These are phyloP conservation scores for Hiodon tergisus DNA, from an alignment of 2,113 vertebrate genomes.

Conservation along the genomic window DNA sequence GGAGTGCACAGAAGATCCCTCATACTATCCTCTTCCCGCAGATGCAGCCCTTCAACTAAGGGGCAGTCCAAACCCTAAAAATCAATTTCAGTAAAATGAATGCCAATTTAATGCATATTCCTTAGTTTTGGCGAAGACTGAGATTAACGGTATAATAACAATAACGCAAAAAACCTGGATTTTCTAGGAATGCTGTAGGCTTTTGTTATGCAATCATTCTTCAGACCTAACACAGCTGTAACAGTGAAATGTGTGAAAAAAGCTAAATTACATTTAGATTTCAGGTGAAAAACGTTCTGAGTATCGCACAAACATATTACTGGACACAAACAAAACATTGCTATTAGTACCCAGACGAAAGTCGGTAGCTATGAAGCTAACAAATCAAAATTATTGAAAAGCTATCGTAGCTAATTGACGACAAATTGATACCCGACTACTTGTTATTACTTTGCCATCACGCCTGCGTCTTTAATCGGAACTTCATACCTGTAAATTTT, in stretches of 20 bases:
- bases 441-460: no score
- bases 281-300: no score
- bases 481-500: slow-evolving; percentile 46
- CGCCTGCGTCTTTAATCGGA: neutral
- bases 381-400: neutral
- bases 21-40: slow-evolving; percentile 64
- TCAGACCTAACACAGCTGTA: no score
- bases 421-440: neutral
- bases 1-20: slow-evolving; percentile 69
- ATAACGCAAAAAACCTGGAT: no score
- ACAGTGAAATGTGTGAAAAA: no score
- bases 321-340: no score
- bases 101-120: neutral
- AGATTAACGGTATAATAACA: no score
- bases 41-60: slow-evolving; percentile 63
- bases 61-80: slow-evolving; percentile 64
- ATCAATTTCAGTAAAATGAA: neutral
- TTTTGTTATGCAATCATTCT: no score
- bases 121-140: neutral
- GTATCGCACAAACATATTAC: no score
- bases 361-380: neutral
- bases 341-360: neutral
- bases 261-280: no score
- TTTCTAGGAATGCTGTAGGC: no score
- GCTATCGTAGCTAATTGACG: neutral